Base-by-base conservation (phyloP, 1,140 invertebrate genomes). In the Pararge aegeria region DNA sequence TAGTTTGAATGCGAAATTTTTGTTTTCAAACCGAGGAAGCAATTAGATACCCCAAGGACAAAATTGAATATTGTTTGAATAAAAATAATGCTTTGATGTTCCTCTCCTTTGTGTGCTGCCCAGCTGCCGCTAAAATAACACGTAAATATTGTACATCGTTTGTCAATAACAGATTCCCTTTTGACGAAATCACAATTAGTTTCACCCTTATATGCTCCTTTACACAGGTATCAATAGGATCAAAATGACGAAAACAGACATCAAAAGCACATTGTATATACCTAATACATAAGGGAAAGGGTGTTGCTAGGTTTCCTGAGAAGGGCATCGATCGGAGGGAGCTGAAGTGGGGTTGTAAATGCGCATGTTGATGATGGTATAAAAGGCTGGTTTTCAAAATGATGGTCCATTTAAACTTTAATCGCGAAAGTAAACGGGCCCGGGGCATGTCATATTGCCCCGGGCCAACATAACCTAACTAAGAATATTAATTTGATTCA, bases 301-400 rank as follows among this genome's bases (percentile, higher is more conserved):
- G 49, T 53, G 57, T 60, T 60, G 50, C 50, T 60, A 60, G 58
- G 51, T 60, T 60, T 60, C 58, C 48, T 21, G 3, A 42, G 29
- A 46, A 27, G 58, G 34, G 30, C 29, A 44, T 38, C 19, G 24
- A 19, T 42, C 38, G 27, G 16, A 48, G 58, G 51, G 58, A 16
- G 1, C 38, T 12, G 27, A 24, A 24, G 27, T 56, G 37, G 51
- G 51, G 50, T 54, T 18, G 51, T 54, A 49, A 52, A 44, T 42
- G 40, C 56, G 56, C 34, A 52, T 29, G 27, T 44, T 37, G 9
- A 4, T 46, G 38, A 53, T 16, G 30, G 58, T 60, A 60, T 60
- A 60, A 60, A 60, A 60, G 49, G 29, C n/a, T 13, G 15, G 29
- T 27, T 21, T 60, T 27, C 27, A 24, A 20, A 27, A 13, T 37